phyloP scores from a whole-genome alignment of 2,888 invertebrate species.

The Euplexia lucipara region DNA sequence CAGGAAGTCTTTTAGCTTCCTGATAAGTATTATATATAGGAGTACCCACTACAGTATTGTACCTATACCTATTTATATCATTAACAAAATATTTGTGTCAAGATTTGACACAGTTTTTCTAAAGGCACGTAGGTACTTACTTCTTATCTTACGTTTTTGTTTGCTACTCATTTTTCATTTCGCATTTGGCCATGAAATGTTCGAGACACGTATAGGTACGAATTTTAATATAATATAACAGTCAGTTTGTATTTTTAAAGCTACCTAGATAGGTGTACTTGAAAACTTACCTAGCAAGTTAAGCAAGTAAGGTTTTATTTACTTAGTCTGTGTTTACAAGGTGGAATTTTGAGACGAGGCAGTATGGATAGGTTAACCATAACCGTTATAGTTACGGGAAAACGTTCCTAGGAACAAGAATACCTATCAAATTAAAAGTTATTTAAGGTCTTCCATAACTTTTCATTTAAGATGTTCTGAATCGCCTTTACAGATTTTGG shows the following conservation, averaged over 20 bases:
- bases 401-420: no score
- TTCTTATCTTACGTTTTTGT: conserved; percentile 3
- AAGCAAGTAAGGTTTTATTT: not conserved
- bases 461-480: no score
- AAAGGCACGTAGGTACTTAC: not conserved
- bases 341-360: no score
- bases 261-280: not conserved
- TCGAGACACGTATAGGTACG: not conserved
- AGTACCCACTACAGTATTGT: no score
- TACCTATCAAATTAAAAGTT: no score
- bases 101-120: conserved; percentile 20
- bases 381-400: no score
- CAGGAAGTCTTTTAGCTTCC: no score
- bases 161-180: conserved; percentile 1
- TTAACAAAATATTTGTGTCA: conserved; percentile 2
- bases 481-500: no score
- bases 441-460: no score
- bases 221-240: not conserved
- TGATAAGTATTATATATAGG: no score
- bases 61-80: not conserved
- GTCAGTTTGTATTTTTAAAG: not conserved
- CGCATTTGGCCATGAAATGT: conserved; percentile 28
- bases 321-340: conserved; percentile 7
- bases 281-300: not conserved
- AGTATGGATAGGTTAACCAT: no score